Evolutionary conservation across 2,113 vertebrate genomes (phyloP).

Genomic region (Fregetta grallaria): DNA sequence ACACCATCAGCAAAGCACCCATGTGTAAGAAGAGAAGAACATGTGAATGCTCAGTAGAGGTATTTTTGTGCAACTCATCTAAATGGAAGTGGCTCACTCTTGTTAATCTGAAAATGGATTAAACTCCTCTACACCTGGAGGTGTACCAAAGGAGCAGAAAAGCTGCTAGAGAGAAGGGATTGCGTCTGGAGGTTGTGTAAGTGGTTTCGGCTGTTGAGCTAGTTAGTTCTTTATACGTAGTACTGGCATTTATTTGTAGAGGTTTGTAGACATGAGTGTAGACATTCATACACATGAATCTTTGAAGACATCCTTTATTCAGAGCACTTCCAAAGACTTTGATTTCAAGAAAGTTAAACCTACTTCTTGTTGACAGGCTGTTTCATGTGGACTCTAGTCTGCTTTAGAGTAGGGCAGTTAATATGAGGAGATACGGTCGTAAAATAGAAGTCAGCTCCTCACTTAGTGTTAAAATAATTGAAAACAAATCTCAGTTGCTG

Average conservation of each 20-base stretch:
- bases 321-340: neutral
- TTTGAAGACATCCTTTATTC: neutral
- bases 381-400: neutral
- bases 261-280: neutral
- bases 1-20: neutral
- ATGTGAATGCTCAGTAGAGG: neutral
- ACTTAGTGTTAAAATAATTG: neutral
- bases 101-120: neutral
- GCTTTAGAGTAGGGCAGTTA: neutral
- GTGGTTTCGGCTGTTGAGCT: neutral
- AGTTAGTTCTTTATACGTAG: neutral
- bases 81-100: neutral
- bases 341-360: neutral
- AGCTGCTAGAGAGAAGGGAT: neutral
- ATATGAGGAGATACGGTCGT: neutral
- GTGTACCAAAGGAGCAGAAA: neutral
- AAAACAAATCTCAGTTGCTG: neutral
- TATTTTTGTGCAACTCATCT: neutral
- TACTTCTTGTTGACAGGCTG: neutral
- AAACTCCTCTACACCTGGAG: neutral
- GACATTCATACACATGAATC: accelerated
- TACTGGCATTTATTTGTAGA: neutral
- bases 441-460: neutral
- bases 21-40: neutral
- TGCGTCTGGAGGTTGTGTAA: no score